Percentiles rank a stretch among this genome's conserved stretches.
phyloP scores from a whole-genome alignment of 2,888 invertebrate genomes.

The Nebria salina region DNA sequence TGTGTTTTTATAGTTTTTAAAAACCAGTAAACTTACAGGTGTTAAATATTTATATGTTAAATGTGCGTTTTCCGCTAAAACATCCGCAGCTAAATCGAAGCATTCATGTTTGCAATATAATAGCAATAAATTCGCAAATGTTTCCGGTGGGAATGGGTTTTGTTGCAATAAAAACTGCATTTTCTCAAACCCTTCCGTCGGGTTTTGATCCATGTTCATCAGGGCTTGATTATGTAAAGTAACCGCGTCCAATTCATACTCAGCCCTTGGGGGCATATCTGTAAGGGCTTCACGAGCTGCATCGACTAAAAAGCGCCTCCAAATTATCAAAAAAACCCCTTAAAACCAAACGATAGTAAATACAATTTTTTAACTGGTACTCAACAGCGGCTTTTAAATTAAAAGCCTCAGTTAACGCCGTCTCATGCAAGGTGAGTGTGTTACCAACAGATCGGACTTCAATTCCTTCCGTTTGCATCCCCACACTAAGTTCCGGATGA shows the following conservation, averaged over 20 bases:
- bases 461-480: slow-evolving; percentile 94
- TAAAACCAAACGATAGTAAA: slow-evolving; percentile 50
- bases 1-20: too few relatives aligned
- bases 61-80: slow-evolving; percentile 96
- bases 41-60: slow-evolving; percentile 95
- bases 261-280: slow-evolving; percentile 92
- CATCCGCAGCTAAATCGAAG: slow-evolving; percentile 97
- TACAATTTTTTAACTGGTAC: slow-evolving; percentile 88
- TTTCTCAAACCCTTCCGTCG: slow-evolving; percentile 94
- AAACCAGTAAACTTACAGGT: slow-evolving; percentile 68
- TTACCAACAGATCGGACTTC: slow-evolving; percentile 96
- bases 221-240: slow-evolving; percentile 97
- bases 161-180: slow-evolving; percentile 93
- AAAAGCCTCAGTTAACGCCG: slow-evolving; percentile 96
- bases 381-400: slow-evolving; percentile 99
- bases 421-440: slow-evolving; percentile 91
- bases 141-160: slow-evolving; percentile 97
- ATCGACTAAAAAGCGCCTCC: slow-evolving; percentile 67
- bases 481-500: slow-evolving; percentile 96
- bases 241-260: slow-evolving; percentile 97
- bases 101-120: slow-evolving; percentile 98
- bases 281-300: slow-evolving; percentile 87
- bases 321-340: slow-evolving; percentile 7
- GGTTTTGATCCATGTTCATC: slow-evolving; percentile 82
- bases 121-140: slow-evolving; percentile 93